Conservation (phyloP, 2,113 vertebrate species). For the Heterotilapia buettikoferi region DNA sequence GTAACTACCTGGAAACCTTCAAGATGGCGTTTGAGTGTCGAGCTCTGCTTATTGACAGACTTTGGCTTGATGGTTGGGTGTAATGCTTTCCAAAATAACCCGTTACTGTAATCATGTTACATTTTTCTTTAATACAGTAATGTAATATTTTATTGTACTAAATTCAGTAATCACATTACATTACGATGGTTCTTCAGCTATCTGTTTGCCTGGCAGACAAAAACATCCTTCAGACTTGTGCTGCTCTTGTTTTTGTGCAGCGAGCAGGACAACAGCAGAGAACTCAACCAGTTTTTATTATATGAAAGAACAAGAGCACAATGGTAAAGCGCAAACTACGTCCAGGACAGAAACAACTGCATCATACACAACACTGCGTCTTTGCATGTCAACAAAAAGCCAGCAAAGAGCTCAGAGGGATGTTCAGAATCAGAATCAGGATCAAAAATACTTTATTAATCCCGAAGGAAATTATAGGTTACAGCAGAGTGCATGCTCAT, state of each 20-base stretch:
- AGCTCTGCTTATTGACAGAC: not conserved
- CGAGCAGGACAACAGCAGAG: not conserved
- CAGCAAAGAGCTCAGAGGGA: not conserved
- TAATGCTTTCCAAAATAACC: not conserved
- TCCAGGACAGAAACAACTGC: not conserved
- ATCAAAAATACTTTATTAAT: not conserved
- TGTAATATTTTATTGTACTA: not conserved
- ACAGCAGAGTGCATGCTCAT: not conserved
- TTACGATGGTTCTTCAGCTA: rapidly evolving
- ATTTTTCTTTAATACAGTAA: not conserved
- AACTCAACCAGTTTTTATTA: not conserved
- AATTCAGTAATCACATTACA: not conserved
- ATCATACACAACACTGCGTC: not conserved
- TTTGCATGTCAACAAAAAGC: not conserved
- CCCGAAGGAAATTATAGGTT: not conserved
- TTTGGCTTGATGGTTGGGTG: not conserved
- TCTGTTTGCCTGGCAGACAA: not conserved
- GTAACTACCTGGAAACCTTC: rapidly evolving
- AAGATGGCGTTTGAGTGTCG: not conserved
- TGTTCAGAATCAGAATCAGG: not conserved
- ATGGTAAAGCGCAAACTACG: not conserved
- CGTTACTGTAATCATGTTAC: not conserved
- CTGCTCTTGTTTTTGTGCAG: not conserved
- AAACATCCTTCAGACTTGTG: not conserved
- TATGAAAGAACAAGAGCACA: rapidly evolving